These are phyloP conservation scores for Lepus timidus DNA, from an alignment of 2,113 vertebrate species.

Conservation along the genomic window DNA sequence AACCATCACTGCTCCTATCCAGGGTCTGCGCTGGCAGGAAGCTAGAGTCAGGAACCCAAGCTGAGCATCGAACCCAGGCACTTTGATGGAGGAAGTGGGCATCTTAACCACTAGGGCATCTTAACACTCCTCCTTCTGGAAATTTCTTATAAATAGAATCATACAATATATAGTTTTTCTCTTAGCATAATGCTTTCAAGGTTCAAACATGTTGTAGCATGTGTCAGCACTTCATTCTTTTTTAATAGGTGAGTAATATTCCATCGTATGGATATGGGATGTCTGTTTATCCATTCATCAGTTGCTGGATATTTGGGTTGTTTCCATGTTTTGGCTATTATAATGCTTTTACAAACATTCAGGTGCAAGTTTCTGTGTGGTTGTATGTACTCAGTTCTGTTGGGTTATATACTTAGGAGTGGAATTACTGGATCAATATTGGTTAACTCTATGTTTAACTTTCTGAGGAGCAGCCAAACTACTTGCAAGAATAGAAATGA, in stretches of 20 bases:
- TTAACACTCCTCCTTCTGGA: neutral
- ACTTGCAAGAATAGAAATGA: neutral
- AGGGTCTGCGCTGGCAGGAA: too few species aligned
- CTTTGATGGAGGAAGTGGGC: too few species aligned
- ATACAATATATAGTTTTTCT: neutral
- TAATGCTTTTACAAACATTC: neutral
- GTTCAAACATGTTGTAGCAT: neutral
- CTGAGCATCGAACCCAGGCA: too few species aligned
- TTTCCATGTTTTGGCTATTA: neutral
- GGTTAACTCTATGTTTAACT: neutral
- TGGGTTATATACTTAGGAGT: neutral
- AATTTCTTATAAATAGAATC: neutral
- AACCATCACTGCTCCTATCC: too few species aligned
- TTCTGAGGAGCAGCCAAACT: neutral
- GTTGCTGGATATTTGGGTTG: neutral
- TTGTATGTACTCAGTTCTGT: neutral
- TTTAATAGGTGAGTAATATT: neutral
- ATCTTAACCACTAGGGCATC: too few species aligned
- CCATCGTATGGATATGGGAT: neutral
- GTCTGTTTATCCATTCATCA: conserved; percentile 32
- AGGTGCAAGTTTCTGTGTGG: neutral
- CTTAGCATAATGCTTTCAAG: neutral
- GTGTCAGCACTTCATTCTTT: neutral
- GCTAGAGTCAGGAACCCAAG: too few species aligned
- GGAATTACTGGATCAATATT: neutral